phyloP scores from a whole-genome alignment of 2,888 invertebrate genomes.

The Pegoplata infirma region DNA sequence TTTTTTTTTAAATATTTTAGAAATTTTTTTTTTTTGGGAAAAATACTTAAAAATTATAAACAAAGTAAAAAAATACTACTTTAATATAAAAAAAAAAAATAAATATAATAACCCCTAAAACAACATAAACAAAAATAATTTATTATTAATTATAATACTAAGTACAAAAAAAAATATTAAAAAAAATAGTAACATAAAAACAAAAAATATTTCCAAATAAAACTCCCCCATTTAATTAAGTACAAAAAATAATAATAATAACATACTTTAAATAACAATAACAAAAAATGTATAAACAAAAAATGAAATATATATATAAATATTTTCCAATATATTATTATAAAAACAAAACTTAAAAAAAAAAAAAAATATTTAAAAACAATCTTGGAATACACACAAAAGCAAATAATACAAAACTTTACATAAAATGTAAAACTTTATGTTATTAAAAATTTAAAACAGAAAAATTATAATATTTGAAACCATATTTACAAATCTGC shows the following conservation, averaged over 20 bases:
- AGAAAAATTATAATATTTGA: slow-evolving; percentile 57
- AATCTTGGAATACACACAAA: background rate
- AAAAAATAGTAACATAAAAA: slow-evolving; percentile 14
- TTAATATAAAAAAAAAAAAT: slow-evolving; percentile 1
- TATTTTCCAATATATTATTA: slow-evolving; percentile 30
- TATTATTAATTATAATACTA: slow-evolving; percentile 47
- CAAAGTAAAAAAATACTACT: slow-evolving; percentile 22
- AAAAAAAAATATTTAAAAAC: background rate
- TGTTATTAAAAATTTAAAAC: background rate
- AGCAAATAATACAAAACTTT: too few relatives aligned
- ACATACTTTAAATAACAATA: slow-evolving; percentile 20
- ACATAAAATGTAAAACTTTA: slow-evolving; percentile 11
- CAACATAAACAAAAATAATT: slow-evolving; percentile 25
- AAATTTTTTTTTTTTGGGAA: too few relatives aligned
- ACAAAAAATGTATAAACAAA: slow-evolving; percentile 14
- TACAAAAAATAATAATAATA: slow-evolving; percentile 50
- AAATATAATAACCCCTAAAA: slow-evolving; percentile 29
- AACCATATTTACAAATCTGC: slow-evolving; percentile 65
- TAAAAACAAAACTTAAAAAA: background rate
- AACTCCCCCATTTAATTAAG: slow-evolving; percentile 54
- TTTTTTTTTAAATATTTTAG: too few relatives aligned
- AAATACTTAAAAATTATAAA: slow-evolving; percentile 59
- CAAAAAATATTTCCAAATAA: slow-evolving; percentile 36
- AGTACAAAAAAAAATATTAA: slow-evolving; percentile 52
- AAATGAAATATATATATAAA: slow-evolving; percentile 21